Evolutionary conservation across 1,140 invertebrate genomes (phyloP).

Genomic region (Lanistes nyassanus): DNA sequence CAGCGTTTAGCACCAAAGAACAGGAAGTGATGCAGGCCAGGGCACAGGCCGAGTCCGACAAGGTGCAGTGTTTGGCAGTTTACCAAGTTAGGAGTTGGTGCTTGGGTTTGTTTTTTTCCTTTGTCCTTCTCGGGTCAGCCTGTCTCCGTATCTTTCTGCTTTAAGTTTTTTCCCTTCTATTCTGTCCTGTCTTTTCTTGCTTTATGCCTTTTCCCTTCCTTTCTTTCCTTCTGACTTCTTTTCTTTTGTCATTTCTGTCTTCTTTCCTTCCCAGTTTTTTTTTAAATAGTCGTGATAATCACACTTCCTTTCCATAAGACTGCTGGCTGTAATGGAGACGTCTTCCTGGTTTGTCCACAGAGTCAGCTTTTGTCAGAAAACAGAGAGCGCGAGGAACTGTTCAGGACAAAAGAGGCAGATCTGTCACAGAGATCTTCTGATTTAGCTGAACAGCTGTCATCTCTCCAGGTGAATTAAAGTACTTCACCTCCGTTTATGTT

Average conservation of each 20-base stretch:
- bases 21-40: constrained; percentile 31
- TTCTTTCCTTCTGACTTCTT: constrained; percentile 1
- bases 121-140: neutral
- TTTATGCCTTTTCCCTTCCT: neutral
- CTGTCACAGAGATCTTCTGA: constrained; percentile 3
- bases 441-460: constrained; percentile 1
- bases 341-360: neutral
- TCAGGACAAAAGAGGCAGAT: neutral
- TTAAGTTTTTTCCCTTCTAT: no score
- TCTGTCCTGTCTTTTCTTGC: neutral
- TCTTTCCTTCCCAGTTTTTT: no score
- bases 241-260: neutral
- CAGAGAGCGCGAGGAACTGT: neutral
- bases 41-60: constrained; percentile 31
- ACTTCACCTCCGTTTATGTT: no score
- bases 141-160: neutral
- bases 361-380: neutral
- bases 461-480: neutral
- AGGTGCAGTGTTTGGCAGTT: neutral
- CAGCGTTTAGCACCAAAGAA: constrained; percentile 22
- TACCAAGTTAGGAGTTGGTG: no score
- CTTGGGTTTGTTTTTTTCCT: neutral
- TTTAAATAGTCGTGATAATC: no score
- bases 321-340: no score
- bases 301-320: no score